Evolutionary conservation across 1,140 invertebrate species (phyloP).

Genomic region (Drosophila tristis): DNA sequence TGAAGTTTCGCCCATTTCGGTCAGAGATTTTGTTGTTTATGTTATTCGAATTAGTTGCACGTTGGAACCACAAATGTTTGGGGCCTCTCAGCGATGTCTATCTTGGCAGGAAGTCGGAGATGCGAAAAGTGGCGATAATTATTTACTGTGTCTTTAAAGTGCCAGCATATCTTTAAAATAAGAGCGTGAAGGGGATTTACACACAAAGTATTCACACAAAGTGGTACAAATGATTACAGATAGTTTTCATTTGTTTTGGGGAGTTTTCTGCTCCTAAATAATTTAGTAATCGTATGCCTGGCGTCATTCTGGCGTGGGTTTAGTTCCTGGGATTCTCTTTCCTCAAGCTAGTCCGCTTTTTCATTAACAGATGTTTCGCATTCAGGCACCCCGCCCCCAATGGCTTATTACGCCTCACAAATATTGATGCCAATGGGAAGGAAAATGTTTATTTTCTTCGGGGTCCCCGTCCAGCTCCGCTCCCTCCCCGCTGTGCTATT

Average conservation of each 20-base stretch:
- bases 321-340: conserved; percentile 17
- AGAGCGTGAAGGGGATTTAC: not conserved
- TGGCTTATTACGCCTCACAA: conserved; percentile 56
- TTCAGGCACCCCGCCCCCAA: conserved; percentile 33
- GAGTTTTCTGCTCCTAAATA: conserved; percentile 5
- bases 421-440: conserved; percentile 24
- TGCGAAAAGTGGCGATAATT: too few relatives aligned
- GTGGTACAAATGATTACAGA: too few relatives aligned
- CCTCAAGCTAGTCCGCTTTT: conserved; percentile 7
- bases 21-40: too few relatives aligned
- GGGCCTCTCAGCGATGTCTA: too few relatives aligned
- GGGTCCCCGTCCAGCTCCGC: too few relatives aligned
- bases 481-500: conserved; percentile 20
- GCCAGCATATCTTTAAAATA: too few relatives aligned
- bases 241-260: conserved; percentile 8
- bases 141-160: too few relatives aligned
- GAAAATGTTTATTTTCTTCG: conserved; percentile 33
- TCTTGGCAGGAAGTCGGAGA: too few relatives aligned
- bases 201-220: not conserved
- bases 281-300: not conserved
- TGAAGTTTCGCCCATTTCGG: too few relatives aligned
- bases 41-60: conserved; percentile 12
- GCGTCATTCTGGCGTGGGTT: conserved; percentile 6
- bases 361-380: conserved; percentile 52
- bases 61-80: not conserved